These are phyloP conservation scores for Fulica atra DNA, from an alignment of 2,113 vertebrate genomes.

Conservation along the genomic window DNA sequence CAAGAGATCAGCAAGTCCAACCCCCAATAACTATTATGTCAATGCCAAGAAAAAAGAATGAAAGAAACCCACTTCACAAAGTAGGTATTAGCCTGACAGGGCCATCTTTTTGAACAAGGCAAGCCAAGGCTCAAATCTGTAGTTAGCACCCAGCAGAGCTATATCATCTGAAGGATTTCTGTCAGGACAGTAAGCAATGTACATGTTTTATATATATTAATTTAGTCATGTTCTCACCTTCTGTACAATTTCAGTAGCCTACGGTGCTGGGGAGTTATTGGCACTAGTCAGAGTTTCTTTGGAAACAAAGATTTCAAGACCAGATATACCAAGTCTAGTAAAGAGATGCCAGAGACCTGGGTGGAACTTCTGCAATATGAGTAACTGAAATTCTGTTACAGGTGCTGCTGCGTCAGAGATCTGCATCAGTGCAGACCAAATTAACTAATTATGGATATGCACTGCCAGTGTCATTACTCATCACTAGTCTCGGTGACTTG, in stretches of 20 bases:
- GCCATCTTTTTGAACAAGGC: neutral
- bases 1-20: too few relatives aligned
- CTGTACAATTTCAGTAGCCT: neutral
- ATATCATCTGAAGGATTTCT: neutral
- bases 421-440: neutral
- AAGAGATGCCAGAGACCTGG: fast-evolving
- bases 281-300: neutral
- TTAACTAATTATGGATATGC: neutral
- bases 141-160: neutral
- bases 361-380: neutral
- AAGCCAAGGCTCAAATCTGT: neutral
- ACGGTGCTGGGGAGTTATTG: neutral
- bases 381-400: neutral
- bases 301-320: neutral
- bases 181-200: neutral
- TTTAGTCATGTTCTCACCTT: neutral
- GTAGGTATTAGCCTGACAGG: neutral
- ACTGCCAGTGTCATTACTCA: neutral
- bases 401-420: neutral
- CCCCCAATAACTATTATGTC: too few relatives aligned
- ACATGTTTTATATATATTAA: neutral
- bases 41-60: neutral
- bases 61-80: neutral
- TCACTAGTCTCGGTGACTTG: neutral
- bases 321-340: neutral